phyloP scores from a whole-genome alignment of 2,113 vertebrate species.

The Cyanistes caeruleus region DNA sequence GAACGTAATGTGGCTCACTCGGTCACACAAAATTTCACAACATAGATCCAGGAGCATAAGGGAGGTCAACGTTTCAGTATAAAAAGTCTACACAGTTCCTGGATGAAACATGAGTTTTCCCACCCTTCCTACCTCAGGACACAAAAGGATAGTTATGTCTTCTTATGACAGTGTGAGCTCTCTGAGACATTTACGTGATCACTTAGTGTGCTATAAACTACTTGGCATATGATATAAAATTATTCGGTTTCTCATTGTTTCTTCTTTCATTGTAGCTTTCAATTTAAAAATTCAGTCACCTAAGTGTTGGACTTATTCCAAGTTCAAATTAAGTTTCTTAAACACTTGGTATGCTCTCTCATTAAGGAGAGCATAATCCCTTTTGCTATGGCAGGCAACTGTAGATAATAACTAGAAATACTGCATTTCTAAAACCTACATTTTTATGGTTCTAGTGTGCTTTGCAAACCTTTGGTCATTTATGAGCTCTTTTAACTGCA shows the following conservation, averaged over 20 bases:
- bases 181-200: constrained; percentile 20
- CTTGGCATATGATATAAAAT: constrained; percentile 34
- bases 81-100: neutral
- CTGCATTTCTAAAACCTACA: constrained; percentile 18
- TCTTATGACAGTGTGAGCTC: neutral
- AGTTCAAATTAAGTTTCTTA: constrained; percentile 65
- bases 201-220: constrained; percentile 26
- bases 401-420: constrained; percentile 59
- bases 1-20: neutral
- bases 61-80: neutral
- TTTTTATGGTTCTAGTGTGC: constrained; percentile 65
- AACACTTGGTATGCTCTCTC: constrained; percentile 36
- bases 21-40: constrained; percentile 12
- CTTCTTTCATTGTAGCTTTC: constrained; percentile 22
- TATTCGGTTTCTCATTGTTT: constrained; percentile 43
- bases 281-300: constrained; percentile 38
- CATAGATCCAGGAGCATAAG: neutral
- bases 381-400: neutral
- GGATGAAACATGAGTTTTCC: neutral
- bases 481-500: constrained; percentile 71
- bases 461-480: constrained; percentile 71
- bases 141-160: neutral
- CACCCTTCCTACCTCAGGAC: neutral
- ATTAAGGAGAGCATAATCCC: constrained; percentile 47
- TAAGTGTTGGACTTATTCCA: constrained; percentile 44